Conservation (phyloP, 2,888 invertebrate species). For the Parasteatoda lunata region DNA sequence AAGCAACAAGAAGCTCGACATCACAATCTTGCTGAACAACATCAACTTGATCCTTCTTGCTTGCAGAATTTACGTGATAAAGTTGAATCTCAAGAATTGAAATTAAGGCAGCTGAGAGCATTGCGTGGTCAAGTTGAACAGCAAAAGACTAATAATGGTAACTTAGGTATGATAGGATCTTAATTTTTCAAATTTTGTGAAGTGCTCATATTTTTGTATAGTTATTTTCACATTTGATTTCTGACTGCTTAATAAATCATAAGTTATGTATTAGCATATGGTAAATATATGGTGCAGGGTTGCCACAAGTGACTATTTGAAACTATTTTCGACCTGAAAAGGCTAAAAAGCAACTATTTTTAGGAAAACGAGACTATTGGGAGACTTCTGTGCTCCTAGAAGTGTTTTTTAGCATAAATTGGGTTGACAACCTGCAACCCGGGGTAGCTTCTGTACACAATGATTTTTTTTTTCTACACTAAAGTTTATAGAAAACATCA, state of each 20-base stretch:
- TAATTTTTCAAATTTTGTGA: not conserved
- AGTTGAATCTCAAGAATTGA: constrained; percentile 95
- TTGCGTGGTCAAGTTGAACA: constrained; percentile 94
- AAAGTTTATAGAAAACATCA: too few relatives aligned
- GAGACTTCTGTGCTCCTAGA: too few relatives aligned
- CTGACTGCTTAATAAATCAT: not conserved
- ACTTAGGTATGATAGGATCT: constrained; percentile 52
- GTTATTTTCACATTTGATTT: not conserved
- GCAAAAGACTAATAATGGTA: constrained; percentile 84
- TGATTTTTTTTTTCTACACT: too few relatives aligned
- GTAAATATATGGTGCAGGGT: too few relatives aligned
- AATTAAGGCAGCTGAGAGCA: constrained; percentile 91
- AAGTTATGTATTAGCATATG: too few relatives aligned
- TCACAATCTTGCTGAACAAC: constrained; percentile 75
- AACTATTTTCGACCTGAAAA: too few relatives aligned
- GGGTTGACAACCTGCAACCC: too few relatives aligned
- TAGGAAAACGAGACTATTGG: too few relatives aligned
- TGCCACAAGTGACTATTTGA: too few relatives aligned
- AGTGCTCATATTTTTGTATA: not conserved
- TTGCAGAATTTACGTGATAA: constrained; percentile 90
- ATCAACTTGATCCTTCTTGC: constrained; percentile 86
- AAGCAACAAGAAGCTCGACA: constrained; percentile 90
- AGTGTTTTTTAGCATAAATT: too few relatives aligned
- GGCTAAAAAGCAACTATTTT: too few relatives aligned
- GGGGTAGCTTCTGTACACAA: too few relatives aligned